Conservation (phyloP, 1,140 invertebrate genomes). For the Drosophila malerkotliana region DNA sequence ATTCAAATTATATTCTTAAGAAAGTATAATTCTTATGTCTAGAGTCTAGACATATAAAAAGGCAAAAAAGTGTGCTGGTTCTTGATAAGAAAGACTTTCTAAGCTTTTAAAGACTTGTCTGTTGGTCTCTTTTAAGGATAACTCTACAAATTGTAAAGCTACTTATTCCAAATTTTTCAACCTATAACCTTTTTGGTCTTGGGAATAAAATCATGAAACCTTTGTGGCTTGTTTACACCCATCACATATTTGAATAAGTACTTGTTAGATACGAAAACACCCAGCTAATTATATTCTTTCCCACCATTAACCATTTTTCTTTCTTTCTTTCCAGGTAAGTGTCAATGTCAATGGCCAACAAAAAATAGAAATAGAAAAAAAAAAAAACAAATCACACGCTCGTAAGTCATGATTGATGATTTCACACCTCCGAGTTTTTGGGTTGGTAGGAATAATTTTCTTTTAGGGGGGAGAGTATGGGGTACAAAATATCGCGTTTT, state of each 20-base stretch:
- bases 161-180: too few species aligned
- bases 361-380: constrained; percentile 4
- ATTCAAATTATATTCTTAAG: too few species aligned
- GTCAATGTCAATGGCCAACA: constrained; percentile 49
- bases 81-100: too few species aligned
- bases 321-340: constrained; percentile 66
- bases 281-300: constrained; percentile 35
- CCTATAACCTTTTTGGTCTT: too few species aligned
- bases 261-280: neutral
- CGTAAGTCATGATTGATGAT: constrained; percentile 54
- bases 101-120: too few species aligned
- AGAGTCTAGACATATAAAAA: too few species aligned
- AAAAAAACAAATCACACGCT: constrained; percentile 30
- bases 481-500: constrained; percentile 50
- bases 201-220: neutral
- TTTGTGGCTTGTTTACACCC: neutral
- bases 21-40: too few species aligned
- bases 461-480: neutral
- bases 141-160: too few species aligned
- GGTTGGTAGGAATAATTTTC: constrained; percentile 1
- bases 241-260: neutral
- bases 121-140: too few species aligned
- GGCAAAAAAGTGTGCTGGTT: too few species aligned
- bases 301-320: constrained; percentile 17
- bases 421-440: constrained; percentile 43